Evolutionary conservation across 37 sponge, comb jelly and placozoan species (phyloP), one percentile per base, ranked within the genome.

Genomic region (Ianthella basta): DNA sequence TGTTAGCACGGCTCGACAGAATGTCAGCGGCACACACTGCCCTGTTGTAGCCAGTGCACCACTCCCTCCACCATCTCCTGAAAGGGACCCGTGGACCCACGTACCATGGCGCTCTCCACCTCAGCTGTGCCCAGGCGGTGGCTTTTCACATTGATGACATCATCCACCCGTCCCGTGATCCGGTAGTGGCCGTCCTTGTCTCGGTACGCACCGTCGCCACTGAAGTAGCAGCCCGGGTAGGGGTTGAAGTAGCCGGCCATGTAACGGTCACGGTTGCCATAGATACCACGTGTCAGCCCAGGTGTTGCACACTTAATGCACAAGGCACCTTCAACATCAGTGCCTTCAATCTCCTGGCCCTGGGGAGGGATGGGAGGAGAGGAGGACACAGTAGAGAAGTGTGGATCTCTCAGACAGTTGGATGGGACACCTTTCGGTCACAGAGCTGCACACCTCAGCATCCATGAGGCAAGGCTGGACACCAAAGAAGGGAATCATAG

Each of bases 111-210:
- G 84, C 95, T 92, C 86, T 98, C 99, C 33, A 98, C 80, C 73
- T 98, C 99, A 44, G 99, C 99, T 30, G 99, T 96, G 8, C 97
- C 99, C 1, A 98, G 44, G 35, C 99, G 70, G 82, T 98, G 99
- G 30, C 99, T 95, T 61, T 94, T 98, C 8, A 89, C 86, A 79
- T 98, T 98, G 69, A 98, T 90, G 83, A 98, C 95, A 86, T 98
- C 99, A 89, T 98, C 99, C 32, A 94, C 95, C 15, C 98, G 81
- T 15, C 98, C 98, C 32, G 94, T 98, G 73, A 98, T 91, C 92
- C 90, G 86, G 83, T 94, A 96, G 84, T 94, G 85, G 5, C 98
- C 98, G 27, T 98, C 98, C 0, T 54, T 81, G 77, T 98, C 98
- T 50, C 96, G 74, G 32, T 75, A 61, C 15, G 95, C 95, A 21